phyloP scores from a whole-genome alignment of 2,888 invertebrate genomes.

The Lasioglossum pauxillum region DNA sequence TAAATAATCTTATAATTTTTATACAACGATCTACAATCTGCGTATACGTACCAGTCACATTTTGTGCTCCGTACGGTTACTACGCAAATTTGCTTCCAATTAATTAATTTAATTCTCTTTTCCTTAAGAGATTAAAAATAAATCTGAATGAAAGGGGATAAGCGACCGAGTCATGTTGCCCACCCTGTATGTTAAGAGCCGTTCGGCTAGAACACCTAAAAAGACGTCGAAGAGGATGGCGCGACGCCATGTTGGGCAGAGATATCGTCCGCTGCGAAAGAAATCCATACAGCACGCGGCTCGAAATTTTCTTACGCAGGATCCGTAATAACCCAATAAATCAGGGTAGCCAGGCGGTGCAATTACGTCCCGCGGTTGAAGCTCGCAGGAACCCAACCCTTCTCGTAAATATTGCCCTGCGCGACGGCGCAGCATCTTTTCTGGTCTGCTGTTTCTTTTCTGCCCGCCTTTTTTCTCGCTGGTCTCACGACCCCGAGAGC shows the following conservation, averaged over 20 bases:
- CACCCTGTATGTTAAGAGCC: background rate
- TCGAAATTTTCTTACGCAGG: conserved; percentile 73
- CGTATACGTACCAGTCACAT: background rate
- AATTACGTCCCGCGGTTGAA: conserved; percentile 79
- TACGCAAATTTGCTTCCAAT: background rate
- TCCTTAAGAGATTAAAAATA: background rate
- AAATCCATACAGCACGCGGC: conserved; percentile 74
- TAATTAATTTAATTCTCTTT: background rate
- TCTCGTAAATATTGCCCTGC: conserved; percentile 82
- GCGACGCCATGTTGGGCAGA: conserved; percentile 27
- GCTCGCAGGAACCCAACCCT: conserved; percentile 79
- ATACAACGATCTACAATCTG: background rate
- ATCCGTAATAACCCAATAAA: conserved; percentile 84
- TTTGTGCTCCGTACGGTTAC: background rate
- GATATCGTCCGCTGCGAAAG: conserved; percentile 40
- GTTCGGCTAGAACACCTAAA: background rate
- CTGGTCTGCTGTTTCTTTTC: conserved; percentile 54
- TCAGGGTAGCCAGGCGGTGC: conserved; percentile 81
- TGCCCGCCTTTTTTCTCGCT: conserved; percentile 50
- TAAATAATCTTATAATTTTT: background rate
- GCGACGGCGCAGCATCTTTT: conserved; percentile 69
- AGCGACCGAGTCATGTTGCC: background rate
- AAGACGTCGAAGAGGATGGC: background rate
- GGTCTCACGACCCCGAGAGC: conserved; percentile 73
- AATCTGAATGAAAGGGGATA: background rate